Percentiles rank a stretch among this genome's conserved stretches.
These are phyloP conservation scores for Euura lappo DNA, from an alignment of 1,140 invertebrate species.

Conservation along the genomic window DNA sequence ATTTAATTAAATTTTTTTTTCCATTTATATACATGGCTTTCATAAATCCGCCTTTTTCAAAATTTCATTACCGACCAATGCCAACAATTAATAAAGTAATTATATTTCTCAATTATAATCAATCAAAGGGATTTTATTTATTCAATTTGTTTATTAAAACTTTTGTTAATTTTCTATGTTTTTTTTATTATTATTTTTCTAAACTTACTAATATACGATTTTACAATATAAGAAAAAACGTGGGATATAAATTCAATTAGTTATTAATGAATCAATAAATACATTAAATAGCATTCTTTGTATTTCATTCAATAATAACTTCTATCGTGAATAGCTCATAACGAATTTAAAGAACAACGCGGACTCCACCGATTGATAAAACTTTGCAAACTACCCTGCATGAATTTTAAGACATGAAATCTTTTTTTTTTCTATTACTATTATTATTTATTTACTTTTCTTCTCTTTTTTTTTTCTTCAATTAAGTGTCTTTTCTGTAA, in stretches of 20 bases:
- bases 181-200: constrained; percentile 4
- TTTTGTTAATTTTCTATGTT: neutral
- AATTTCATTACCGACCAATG: neutral
- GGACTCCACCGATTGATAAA: constrained; percentile 35
- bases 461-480: no score
- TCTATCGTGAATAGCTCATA: constrained; percentile 46
- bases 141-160: neutral
- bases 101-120: neutral
- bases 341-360: constrained; percentile 43
- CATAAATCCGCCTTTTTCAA: neutral
- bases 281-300: constrained; percentile 39
- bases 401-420: neutral
- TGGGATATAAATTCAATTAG: constrained; percentile 4
- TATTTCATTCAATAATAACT: constrained; percentile 49
- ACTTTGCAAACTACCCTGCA: constrained; percentile 5
- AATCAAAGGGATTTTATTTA: constrained; percentile 2
- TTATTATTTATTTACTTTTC: no score
- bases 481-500: neutral
- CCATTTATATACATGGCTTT: constrained; percentile 15
- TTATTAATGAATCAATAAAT: constrained; percentile 10
- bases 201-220: neutral
- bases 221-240: neutral
- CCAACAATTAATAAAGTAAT: neutral
- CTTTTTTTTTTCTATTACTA: no score
- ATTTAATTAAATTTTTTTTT: constrained; percentile 24